phyloP scores from a whole-genome alignment of 2,888 invertebrate species.

The Gerris lacustris region DNA sequence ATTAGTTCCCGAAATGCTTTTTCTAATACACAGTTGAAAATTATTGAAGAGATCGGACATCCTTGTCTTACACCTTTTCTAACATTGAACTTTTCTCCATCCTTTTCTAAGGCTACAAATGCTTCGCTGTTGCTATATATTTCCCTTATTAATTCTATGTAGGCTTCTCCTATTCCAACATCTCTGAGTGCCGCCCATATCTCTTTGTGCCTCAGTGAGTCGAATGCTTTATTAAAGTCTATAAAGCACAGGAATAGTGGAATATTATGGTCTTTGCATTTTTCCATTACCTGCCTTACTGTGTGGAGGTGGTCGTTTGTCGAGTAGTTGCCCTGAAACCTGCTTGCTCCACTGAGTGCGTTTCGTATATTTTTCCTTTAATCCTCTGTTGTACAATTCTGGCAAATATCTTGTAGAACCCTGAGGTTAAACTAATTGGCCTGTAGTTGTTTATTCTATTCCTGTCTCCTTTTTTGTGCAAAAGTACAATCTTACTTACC shows the following conservation, averaged over 20 bases:
- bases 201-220: conserved; percentile 4
- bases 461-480: conserved; percentile 13
- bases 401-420: conserved; percentile 4
- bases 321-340: conserved; percentile 9
- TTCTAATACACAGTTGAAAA: no score
- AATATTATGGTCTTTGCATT: conserved; percentile 25
- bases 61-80: neutral
- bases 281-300: conserved; percentile 15
- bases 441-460: conserved; percentile 13
- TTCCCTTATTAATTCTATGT: conserved; percentile 5
- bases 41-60: no score
- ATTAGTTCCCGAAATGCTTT: no score
- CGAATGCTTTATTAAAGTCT: conserved; percentile 11
- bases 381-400: conserved; percentile 6
- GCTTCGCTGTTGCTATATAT: neutral
- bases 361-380: neutral
- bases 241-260: conserved; percentile 3
- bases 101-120: neutral
- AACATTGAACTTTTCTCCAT: neutral
- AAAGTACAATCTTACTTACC: conserved; percentile 1
- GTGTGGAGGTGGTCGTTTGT: conserved; percentile 4
- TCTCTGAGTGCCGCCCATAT: neutral
- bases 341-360: conserved; percentile 11
- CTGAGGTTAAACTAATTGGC: conserved; percentile 11
- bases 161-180: neutral